phyloP scores from a whole-genome alignment of 2,797 vertebrate species.

The Chromobotia macracanthus region DNA sequence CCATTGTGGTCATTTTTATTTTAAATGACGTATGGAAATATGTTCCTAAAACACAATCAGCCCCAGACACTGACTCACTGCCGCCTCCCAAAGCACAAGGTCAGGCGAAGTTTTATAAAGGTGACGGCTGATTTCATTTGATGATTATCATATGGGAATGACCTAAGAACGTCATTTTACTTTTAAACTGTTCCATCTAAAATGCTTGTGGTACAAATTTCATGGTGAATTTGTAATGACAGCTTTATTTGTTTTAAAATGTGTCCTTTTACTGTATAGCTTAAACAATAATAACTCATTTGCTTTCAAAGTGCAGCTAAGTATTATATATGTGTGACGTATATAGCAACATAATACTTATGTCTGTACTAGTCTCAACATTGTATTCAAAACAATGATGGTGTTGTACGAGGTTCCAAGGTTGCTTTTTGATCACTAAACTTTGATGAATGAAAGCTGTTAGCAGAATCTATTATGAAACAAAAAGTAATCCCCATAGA shows the following conservation, averaged over 20 bases:
- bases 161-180: neutral
- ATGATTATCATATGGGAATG: neutral
- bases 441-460: constrained; percentile 48
- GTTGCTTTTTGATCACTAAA: constrained; percentile 29
- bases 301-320: neutral
- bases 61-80: constrained; percentile 23
- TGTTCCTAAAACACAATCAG: constrained; percentile 15
- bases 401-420: neutral
- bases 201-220: neutral
- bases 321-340: neutral
- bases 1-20: constrained; percentile 5
- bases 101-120: constrained; percentile 2
- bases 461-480: constrained; percentile 37
- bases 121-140: constrained; percentile 21
- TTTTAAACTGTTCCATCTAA: neutral
- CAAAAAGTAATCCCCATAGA: constrained; percentile 40
- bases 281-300: neutral
- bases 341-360: too few relatives aligned
- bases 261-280: neutral
- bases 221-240: neutral
- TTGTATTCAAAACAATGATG: constrained; percentile 2
- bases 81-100: constrained; percentile 1
- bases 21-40: constrained; percentile 20
- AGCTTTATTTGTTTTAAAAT: neutral
- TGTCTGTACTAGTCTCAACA: neutral